Evolutionary conservation across 1,140 invertebrate genomes (phyloP), one percentile per base, ranked within the genome.

Genomic region (Zaprionus lachaisei): DNA sequence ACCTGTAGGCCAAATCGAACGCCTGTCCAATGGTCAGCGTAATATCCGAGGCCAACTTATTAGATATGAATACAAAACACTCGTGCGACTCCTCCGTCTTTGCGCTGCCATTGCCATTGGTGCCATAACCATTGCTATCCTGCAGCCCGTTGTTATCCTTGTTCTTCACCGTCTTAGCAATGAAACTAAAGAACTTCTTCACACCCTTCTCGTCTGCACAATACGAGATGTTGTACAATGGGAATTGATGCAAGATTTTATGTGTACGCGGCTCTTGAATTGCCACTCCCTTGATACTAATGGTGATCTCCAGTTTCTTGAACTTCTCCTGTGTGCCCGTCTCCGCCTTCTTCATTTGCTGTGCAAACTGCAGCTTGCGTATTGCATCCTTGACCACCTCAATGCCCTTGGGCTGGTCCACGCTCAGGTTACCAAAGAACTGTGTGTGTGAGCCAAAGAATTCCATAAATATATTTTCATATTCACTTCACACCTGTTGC

Each of bases 151-250:
- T 92, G 55, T 95, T 95, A 20, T 95, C 94, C 55, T 60, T 62
- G 24, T 64, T 60, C 75, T 92, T 92, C 7, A 95, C 95, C 80
- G 97, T 97, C 94, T 99, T 99, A 37, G 98, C 98, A 82, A 99
- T 99, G 93, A 99, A 99, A 86, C 96, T 97, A 26, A 99, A 99
- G 94, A 99, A 99, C 81, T 97, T 97, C 92, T 99, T 99, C 65
- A 99, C 98, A 47, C 98, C 97, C 93, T 99, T 99, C 93, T 99
- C 98, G 93, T 99, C 98, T 6, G 98, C 98, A 94, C 98, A 99
- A 93, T 99, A 99, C 0, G 98, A 99, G 93, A 99, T 99, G 93
- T 98, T 95, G 93, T 99, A 98, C n/a, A 99, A 93, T 1, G 98
- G 98, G 93, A 99, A 99, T 93, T 99, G 98, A 93, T 99, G 97